A percentile compares a stretch with the other conserved stretches of the same genome.
phyloP scores from a whole-genome alignment of 2,113 vertebrate species.

The Galemys pyrenaicus region DNA sequence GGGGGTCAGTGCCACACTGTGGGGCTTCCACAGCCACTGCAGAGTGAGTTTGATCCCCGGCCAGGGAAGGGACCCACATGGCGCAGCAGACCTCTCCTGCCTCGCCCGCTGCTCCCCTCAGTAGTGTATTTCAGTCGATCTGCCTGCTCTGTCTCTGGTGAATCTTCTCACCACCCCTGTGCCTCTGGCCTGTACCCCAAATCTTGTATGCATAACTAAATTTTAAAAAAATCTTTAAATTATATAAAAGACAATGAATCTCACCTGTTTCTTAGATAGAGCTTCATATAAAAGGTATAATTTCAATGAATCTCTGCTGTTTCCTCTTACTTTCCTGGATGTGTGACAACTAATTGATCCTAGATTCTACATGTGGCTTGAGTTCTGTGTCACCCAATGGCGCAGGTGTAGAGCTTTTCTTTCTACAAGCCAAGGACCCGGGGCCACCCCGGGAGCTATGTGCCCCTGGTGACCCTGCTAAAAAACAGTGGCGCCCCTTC shows the following conservation, averaged over 20 bases:
- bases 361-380: background rate
- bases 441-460: background rate
- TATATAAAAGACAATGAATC: background rate
- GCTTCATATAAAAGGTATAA: background rate
- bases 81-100: no score
- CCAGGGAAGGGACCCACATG: no score
- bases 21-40: no score
- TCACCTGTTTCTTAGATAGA: background rate
- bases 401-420: background rate
- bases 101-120: no score
- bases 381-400: background rate
- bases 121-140: no score
- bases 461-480: background rate
- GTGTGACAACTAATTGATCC: background rate
- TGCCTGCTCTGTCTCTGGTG: no score
- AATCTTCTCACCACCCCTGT: no score
- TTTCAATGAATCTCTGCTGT: background rate
- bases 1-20: no score
- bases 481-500: background rate
- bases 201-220: no score
- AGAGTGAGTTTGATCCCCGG: no score
- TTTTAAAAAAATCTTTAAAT: no score
- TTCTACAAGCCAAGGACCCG: background rate
- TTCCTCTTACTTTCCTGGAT: background rate
- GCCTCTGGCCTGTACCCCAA: no score